Conservation (phyloP, 2,797 vertebrate genomes). For the Premnoplex brunnescens region DNA sequence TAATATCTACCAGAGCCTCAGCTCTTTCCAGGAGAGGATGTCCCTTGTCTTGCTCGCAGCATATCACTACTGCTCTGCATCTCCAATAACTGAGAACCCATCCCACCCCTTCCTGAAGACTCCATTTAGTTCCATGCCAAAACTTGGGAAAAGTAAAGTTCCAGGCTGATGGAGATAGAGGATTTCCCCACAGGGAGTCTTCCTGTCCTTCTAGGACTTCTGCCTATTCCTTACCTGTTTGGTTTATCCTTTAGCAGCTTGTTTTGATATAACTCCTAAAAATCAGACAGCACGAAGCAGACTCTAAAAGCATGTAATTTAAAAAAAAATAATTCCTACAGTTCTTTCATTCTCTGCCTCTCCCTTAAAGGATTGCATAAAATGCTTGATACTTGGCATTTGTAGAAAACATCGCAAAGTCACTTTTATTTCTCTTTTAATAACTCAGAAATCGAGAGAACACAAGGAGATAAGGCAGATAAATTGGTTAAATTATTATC, state of each 20-base stretch:
- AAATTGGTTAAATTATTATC: neutral
- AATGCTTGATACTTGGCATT: neutral
- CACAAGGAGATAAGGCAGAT: neutral
- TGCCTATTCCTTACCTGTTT: neutral
- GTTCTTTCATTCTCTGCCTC: neutral
- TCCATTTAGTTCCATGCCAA: neutral
- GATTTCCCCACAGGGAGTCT: neutral
- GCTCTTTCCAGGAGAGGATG: neutral
- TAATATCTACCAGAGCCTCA: neutral
- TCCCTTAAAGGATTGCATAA: neutral
- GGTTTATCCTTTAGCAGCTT: neutral
- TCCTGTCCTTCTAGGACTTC: neutral
- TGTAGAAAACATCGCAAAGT: neutral
- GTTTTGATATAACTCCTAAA: neutral
- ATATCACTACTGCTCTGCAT: neutral
- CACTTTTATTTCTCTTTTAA: neutral
- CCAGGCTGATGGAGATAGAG: neutral
- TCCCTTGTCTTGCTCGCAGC: neutral
- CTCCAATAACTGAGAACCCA: neutral
- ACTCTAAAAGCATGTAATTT: neutral
- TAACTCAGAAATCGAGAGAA: neutral
- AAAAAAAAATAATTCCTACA: neutral
- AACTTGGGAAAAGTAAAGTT: neutral
- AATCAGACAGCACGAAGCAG: neutral
- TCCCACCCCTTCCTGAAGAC: neutral